These are phyloP conservation scores for Meliscaeva auricollis DNA, from an alignment of 2,888 invertebrate genomes.

Conservation along the genomic window DNA sequence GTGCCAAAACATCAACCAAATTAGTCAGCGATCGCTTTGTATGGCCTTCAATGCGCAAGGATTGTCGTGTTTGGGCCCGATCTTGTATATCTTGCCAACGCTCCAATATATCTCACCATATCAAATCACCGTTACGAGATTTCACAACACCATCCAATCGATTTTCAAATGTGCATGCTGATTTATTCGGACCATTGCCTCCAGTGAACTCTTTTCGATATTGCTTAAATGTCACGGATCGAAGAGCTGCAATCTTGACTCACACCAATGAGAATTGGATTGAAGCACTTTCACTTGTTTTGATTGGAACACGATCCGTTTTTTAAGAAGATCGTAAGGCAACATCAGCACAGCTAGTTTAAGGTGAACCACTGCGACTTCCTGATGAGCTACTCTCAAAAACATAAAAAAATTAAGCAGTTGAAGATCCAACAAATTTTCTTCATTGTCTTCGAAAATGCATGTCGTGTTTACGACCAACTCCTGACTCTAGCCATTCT, in stretches of 20 bases:
- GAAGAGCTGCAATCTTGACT: conserved; percentile 4
- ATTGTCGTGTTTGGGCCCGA: not conserved
- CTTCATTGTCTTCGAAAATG: conserved; percentile 7
- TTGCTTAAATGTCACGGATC: not conserved
- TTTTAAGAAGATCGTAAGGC: conserved; percentile 6
- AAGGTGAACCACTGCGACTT: conserved; percentile 26
- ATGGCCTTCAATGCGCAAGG: not conserved
- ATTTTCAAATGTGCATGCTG: not conserved
- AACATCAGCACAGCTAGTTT: conserved; percentile 11
- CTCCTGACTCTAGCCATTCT: not conserved
- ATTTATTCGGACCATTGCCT: not conserved
- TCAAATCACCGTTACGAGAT: not conserved
- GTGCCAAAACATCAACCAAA: not conserved
- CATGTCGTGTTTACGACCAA: not conserved
- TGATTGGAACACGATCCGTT: not conserved
- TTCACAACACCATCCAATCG: not conserved
- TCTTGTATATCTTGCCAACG: not conserved
- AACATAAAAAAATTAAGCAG: not conserved
- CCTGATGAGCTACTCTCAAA: conserved; percentile 2
- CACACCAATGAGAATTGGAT: not conserved
- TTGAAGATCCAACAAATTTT: not conserved
- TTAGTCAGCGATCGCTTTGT: too few relatives aligned
- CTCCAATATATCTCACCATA: not conserved
- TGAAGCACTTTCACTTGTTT: conserved; percentile 2
- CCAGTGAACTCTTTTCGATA: not conserved